Evolutionary conservation across 1,140 invertebrate species (phyloP).

Genomic region (Zaprionus tsacasi): DNA sequence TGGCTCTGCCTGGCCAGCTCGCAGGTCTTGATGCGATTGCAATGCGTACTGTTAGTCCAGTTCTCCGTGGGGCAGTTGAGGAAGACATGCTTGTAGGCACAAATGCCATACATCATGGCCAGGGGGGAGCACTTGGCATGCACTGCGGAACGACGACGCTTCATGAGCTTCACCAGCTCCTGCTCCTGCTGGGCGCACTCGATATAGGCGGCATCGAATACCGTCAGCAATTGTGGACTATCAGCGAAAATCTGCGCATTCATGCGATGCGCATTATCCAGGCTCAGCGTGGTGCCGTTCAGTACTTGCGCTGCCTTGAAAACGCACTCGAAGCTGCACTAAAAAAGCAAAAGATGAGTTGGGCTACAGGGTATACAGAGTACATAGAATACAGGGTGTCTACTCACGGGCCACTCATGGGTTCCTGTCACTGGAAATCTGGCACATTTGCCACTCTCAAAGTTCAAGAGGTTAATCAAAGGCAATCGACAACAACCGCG

Average conservation of each 20-base stretch:
- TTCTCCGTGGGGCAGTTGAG: slow-evolving; percentile 44
- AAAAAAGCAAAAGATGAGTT: background rate
- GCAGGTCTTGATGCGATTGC: slow-evolving; percentile 44
- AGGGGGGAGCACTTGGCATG: slow-evolving; percentile 52
- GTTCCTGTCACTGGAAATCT: background rate
- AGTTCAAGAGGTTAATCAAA: background rate
- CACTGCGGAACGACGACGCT: slow-evolving; percentile 42
- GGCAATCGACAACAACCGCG: slow-evolving; percentile 14
- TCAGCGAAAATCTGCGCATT: slow-evolving; percentile 24
- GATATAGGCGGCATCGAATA: slow-evolving; percentile 39
- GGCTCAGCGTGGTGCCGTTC: slow-evolving; percentile 42
- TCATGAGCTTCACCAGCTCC: slow-evolving; percentile 36
- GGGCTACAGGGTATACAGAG: background rate
- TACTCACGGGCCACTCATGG: background rate
- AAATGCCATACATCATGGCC: slow-evolving; percentile 54
- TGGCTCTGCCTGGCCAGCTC: background rate
- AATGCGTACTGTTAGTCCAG: slow-evolving; percentile 48
- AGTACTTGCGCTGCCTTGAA: slow-evolving; percentile 28
- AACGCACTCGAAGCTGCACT: slow-evolving; percentile 58
- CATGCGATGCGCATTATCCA: slow-evolving; percentile 45
- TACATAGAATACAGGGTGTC: background rate
- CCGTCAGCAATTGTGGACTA: slow-evolving; percentile 10
- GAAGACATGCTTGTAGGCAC: slow-evolving; percentile 53
- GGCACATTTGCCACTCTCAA: background rate
- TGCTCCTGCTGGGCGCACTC: slow-evolving; percentile 39